Evolutionary conservation across 2,113 vertebrate genomes (phyloP), one percentile per base, ranked within the genome.

Genomic region (Corythoichthys intestinalis): DNA sequence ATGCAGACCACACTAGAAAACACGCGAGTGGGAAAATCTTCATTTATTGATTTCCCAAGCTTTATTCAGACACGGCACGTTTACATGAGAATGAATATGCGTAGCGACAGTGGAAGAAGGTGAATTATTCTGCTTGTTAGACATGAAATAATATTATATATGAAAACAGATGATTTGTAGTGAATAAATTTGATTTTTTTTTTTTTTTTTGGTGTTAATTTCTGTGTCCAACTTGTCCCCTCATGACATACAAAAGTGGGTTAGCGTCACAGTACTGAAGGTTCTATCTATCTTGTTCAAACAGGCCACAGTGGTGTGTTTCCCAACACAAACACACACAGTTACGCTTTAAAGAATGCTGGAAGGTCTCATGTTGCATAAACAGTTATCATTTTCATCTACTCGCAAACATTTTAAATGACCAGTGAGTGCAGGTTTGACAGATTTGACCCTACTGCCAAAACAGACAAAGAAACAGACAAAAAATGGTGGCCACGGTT

Each of bases 241-340:
- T 10, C 54, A 57, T 14, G 34, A 58, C 56, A 37, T 4, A 56
- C 4, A 54, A 12, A 13, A 58, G 6, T 14, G 11, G 10, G 53
- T 34, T 56, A 34, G 52, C 28, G n/a, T 34, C 11, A 1, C 4
- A 35, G 66, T 35, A 14, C 9, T 34, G 6, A 20, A 35, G 66
- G n/a, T 66, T 52, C 65, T 53, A 48, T 14, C 53, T 74, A 37
- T 77, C 84, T 72, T 87, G 81, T 84, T 75, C 54, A 72, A 87
- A 83, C 83, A 79, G 49, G 72, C 41, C 67, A 35, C 7, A 82
- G 41, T 60, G 4, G 56, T 58, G 34, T 58, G 17, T 79, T 83
- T 76, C 68, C 41, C 48, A 75, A 62, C 49, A 72, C 15, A 52
- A 8, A 70, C 41, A 44, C 41, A 44, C 41, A 44, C 41, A 44